Percentiles rank a stretch among this genome's conserved stretches.
These are phyloP conservation scores for Ptilonorhynchus violaceus DNA, from an alignment of 2,113 vertebrate genomes.

Conservation along the genomic window DNA sequence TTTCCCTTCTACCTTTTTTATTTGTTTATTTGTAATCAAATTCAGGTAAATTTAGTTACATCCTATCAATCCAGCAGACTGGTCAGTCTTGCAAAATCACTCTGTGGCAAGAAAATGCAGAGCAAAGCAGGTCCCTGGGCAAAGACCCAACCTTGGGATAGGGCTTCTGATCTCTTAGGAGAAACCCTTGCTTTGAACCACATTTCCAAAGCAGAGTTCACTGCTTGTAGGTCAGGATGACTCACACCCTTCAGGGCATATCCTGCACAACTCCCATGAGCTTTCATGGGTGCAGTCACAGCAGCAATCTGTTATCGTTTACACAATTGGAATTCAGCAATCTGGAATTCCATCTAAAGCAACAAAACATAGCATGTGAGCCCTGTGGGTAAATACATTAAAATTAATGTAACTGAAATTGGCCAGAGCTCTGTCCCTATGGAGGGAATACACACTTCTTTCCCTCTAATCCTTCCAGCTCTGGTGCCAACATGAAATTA, in stretches of 20 bases:
- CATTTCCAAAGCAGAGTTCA: slow-evolving; percentile 29
- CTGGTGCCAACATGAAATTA: background rate
- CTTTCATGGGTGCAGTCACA: slow-evolving; percentile 18
- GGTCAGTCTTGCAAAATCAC: slow-evolving; percentile 6
- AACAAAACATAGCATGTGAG: slow-evolving; percentile 21
- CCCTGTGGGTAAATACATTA: slow-evolving; percentile 36
- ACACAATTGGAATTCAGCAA: slow-evolving; percentile 40
- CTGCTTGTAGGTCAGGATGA: slow-evolving; percentile 30
- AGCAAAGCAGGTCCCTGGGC: slow-evolving; percentile 5
- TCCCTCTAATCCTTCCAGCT: background rate
- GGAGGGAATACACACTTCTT: background rate
- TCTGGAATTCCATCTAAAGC: slow-evolving; percentile 57
- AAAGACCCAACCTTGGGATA: background rate
- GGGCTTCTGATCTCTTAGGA: background rate
- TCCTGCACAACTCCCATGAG: background rate
- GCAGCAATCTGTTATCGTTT: slow-evolving; percentile 54
- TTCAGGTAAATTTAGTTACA: slow-evolving; percentile 42
- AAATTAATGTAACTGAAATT: slow-evolving; percentile 14
- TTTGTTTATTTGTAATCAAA: slow-evolving; percentile 3
- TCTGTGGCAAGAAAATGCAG: background rate
- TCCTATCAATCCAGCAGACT: background rate
- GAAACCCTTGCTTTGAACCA: background rate
- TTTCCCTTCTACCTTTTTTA: background rate
- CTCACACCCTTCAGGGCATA: slow-evolving; percentile 16
- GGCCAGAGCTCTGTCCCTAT: slow-evolving; percentile 3